A percentile compares a stretch with the other conserved stretches of the same genome.
Conservation (phyloP, 30 jellyfish, hydroid and myxozoan species). For the Aurelia coerulea region DNA sequence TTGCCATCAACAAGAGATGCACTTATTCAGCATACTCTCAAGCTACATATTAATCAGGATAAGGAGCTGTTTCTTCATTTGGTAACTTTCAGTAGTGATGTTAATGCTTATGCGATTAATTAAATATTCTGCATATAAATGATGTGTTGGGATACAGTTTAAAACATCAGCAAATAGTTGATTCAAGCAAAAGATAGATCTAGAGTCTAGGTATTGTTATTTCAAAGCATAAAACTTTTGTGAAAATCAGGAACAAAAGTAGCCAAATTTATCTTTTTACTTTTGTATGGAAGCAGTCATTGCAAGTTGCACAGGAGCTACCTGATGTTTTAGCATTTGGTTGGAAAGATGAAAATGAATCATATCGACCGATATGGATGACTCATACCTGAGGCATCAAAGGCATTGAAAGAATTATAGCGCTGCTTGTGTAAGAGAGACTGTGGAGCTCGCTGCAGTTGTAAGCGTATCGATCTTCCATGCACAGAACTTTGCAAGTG, state of each 20-base stretch:
- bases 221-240: not conserved
- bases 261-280: not conserved
- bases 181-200: no score
- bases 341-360: constrained; percentile 16
- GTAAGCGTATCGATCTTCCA: no score
- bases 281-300: constrained; percentile 38
- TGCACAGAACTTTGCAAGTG: no score
- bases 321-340: constrained; percentile 37
- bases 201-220: not conserved
- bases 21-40: constrained; percentile 30
- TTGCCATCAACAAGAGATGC: constrained; percentile 49
- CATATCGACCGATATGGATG: constrained; percentile 7
- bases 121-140: no score
- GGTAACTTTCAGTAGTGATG: no score
- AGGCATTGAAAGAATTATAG: no score
- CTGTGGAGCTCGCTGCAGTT: no score
- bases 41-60: constrained; percentile 48
- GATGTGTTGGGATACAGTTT: no score
- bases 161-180: no score
- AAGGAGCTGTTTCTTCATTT: not conserved
- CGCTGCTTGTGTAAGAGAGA: no score
- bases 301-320: not conserved
- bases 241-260: not conserved
- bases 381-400: not conserved
- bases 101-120: no score